Base-by-base conservation (phyloP, 2,888 invertebrate genomes). In the Pachycephus smyrnensis region DNA sequence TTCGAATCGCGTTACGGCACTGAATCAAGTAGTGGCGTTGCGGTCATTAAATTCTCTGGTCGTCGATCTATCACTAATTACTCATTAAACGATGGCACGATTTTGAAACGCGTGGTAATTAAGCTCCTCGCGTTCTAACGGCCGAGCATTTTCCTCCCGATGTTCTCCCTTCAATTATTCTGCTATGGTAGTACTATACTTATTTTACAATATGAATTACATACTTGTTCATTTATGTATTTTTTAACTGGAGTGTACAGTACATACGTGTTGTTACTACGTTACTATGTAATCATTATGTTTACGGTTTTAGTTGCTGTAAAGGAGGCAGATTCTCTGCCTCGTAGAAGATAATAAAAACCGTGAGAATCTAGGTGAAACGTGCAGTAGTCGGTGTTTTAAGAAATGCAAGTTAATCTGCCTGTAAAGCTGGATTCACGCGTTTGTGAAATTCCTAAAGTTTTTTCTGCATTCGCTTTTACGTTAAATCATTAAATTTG, bases 321-420 rank as follows among this genome's bases (percentile, higher is more conserved):
- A 77, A 78, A 79, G n/a, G 33, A 71, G 33, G 3, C 71, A 33
- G 71, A 71, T 11, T 71, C 71, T 71, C 32, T 15, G 71, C 71
- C 76, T 79, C 73, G 77, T 55, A 37, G 75, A 79, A 30, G 78
- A 80, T 80, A 83, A 71, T 71, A 71, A 71, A 81, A 81, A 80
- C 78, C 86, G 84, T 87, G 89, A 86, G 89, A 89, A 89, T 89
- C 86, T 89, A 88, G 89, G 89, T 88, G 88, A 89, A 85, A 84
- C 82, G 83, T 84, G 80, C 81, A 78, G 79, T 83, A 82, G 80
- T 69, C 78, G 68, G 80, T 79, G 75, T 84, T 80, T 79, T 81
- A 75, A 73, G 76, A 69, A 77, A 76, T 75, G 85, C 84, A 84
- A 85, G 85, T 55, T 55, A 55, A 55, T 55, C 23, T 55, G 55